Evolutionary conservation across 2,113 vertebrate genomes (phyloP), one percentile per base, ranked within the genome.

Genomic region (Grantiella picta): DNA sequence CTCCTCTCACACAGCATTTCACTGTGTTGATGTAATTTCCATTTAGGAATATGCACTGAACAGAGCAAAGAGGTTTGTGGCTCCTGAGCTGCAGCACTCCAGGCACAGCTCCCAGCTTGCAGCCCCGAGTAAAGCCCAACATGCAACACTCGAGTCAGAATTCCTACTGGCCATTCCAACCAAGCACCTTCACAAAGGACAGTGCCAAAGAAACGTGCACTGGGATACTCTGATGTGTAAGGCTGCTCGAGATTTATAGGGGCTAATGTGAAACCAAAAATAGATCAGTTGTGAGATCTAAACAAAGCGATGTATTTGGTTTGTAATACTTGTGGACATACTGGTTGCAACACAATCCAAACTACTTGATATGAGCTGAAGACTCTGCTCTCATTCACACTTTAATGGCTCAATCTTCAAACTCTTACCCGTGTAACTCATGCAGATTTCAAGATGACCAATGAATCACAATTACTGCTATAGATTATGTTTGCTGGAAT

Each of bases 11-110:
- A 82, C 50, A 61, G 63, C 22, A 49, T 59, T 86, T 53, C 52
- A 36, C 40, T 81, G 53, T 57, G 56, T 36, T 53, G 56, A 38
- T 52, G 45, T 44, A 6, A 69, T 44, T 96, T 96, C 94, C 56
- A 57, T 77, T 44, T 66, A 89, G 91, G 89, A 94, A 93, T 65
- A 91, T 56, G 73, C 77, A 94, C 66, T 96, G 94, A 96, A 94
- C 50, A 92, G 93, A 96, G 93, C 81, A 83, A 82, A 84, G 92
- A 50, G 54, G 21, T 86, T 86, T 83, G 69, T 65, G 93, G 68
- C 90, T 96, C 93, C 95, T 66, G 91, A 95, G 95, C 97, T 96
- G 96, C 96, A 96, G 96, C 82, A 78, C 73, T 92, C 79, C 88
- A 59, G 19, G 92, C 85, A 92, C 94, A 97, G 96, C 92, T 83